Percentiles rank a stretch among this genome's conserved stretches.
phyloP scores from a whole-genome alignment of 2,888 invertebrate genomes.

The Melanchra persicariae region DNA sequence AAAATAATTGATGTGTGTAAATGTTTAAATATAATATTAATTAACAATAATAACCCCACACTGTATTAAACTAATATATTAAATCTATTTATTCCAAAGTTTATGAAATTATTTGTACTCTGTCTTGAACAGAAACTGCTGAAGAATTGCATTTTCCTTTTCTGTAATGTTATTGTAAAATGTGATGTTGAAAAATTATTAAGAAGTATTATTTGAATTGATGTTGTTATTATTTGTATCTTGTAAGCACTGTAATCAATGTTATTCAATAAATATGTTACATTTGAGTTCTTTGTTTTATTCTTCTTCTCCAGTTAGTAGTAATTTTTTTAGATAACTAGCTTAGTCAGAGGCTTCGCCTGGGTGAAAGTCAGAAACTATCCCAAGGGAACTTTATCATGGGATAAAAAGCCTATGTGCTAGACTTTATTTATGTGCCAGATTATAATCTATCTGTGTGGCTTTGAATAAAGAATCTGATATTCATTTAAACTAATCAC shows the following conservation, averaged over 20 bases:
- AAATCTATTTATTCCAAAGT: conserved; percentile 53
- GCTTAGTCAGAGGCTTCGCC: too few relatives aligned
- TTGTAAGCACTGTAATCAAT: conserved; percentile 62
- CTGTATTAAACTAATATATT: conserved; percentile 24
- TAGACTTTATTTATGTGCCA: too few relatives aligned
- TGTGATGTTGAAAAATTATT: conserved; percentile 43
- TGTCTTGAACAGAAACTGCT: conserved; percentile 39
- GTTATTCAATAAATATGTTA: conserved; percentile 65
- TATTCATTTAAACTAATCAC: too few relatives aligned
- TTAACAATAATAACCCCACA: conserved; percentile 47
- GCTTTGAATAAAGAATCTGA: too few relatives aligned
- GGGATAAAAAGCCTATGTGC: too few relatives aligned
- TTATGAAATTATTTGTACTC: conserved; percentile 12
- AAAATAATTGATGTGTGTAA: conserved; percentile 44
- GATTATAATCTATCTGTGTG: too few relatives aligned
- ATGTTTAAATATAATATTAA: conserved; percentile 24
- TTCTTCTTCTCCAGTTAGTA: too few relatives aligned
- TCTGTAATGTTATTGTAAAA: conserved; percentile 14
- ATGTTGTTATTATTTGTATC: conserved; percentile 57
- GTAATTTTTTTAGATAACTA: too few relatives aligned
- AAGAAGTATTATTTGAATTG: conserved; percentile 60
- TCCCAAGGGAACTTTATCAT: too few relatives aligned
- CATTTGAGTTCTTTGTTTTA: conserved; percentile 9
- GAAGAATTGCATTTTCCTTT: conserved; percentile 45
- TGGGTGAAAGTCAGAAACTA: too few relatives aligned